A percentile compares a stretch with the other conserved stretches of the same genome.
Evolutionary conservation across 2,797 vertebrate species (phyloP).

Genomic region (Anguilla obscura): DNA sequence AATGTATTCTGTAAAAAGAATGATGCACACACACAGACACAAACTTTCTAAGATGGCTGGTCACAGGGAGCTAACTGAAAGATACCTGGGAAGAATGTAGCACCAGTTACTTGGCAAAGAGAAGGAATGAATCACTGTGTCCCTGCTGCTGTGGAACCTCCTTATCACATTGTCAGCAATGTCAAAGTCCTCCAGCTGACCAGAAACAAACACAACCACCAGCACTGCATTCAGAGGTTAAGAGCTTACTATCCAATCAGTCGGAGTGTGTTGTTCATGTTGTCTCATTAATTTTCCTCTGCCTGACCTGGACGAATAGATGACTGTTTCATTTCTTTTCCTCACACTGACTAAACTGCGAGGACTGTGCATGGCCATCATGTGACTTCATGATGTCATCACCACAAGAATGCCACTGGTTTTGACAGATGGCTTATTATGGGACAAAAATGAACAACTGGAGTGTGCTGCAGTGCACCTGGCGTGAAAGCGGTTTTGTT

Average conservation of each 20-base stretch:
- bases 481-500: background rate
- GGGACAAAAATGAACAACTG: background rate
- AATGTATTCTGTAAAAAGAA: background rate
- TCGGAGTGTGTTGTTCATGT: background rate
- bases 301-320: background rate
- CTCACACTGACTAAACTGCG: background rate
- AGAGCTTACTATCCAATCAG: background rate
- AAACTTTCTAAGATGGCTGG: background rate
- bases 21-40: background rate
- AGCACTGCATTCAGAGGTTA: background rate
- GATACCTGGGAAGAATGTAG: conserved; percentile 88
- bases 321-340: background rate
- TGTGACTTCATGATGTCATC: background rate
- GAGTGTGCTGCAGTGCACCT: background rate
- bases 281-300: background rate
- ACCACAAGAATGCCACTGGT: background rate
- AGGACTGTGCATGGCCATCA: background rate
- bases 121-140: conserved; percentile 66
- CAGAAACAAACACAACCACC: conserved; percentile 4
- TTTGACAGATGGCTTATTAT: background rate
- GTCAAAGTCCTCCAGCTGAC: conserved; percentile 81
- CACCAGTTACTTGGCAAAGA: conserved; percentile 81
- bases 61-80: background rate
- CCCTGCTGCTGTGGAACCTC: conserved; percentile 69
- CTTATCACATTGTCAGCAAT: conserved; percentile 70